A percentile compares a stretch with the other conserved stretches of the same genome.
Evolutionary conservation across 2,113 vertebrate species (phyloP).

Genomic region (Equus przewalskii): DNA sequence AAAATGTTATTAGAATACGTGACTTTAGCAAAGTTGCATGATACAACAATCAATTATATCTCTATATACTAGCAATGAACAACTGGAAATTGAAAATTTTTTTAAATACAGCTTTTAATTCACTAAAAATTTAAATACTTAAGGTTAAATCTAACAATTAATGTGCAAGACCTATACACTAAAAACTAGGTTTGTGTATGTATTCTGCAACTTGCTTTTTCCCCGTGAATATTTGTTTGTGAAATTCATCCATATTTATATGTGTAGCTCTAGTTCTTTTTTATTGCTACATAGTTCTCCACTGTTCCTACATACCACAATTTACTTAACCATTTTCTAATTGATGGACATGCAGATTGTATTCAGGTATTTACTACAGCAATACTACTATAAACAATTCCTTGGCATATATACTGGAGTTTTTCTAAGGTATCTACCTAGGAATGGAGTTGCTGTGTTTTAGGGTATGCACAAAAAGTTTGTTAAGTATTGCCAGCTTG

Average conservation of each 20-base stretch:
- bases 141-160: background rate
- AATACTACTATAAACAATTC: background rate
- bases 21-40: background rate
- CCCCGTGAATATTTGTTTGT: background rate
- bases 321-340: background rate
- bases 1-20: background rate
- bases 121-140: background rate
- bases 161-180: background rate
- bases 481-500: background rate
- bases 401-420: background rate
- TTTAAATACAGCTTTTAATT: background rate
- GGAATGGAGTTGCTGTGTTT: background rate
- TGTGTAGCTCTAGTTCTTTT: background rate
- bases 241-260: background rate
- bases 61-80: background rate
- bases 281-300: background rate
- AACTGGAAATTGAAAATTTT: background rate
- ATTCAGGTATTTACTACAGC: background rate
- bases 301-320: background rate
- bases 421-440: background rate
- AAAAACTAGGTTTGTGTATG: background rate
- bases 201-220: background rate
- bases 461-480: background rate
- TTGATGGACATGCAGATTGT: background rate
- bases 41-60: background rate